Evolutionary conservation across 1,140 invertebrate species (phyloP), one percentile per base, ranked within the genome.

Genomic region (Trichonephila clavata): DNA sequence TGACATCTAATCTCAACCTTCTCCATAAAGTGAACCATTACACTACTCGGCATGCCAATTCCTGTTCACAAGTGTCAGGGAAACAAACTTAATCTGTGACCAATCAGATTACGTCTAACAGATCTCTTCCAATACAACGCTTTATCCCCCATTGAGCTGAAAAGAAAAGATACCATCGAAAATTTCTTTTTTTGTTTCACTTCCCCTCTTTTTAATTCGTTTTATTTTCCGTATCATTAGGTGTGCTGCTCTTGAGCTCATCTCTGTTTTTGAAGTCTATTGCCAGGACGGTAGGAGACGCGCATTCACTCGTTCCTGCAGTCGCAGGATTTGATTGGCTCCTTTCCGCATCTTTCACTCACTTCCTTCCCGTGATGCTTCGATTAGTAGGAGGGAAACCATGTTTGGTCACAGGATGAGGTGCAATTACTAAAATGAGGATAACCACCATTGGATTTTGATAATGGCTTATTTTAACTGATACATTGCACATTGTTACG

Each of bases 11-110:
- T 63, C 61, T 39, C 71, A 32, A 68, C n/a, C 8, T 27, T 24
- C 21, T 68, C 21, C n/a, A 8, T 21, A 68, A 68, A 21, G 65
- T 68, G 65, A 68, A 77, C 71, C 18, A 77, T 77, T 77, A 27
- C 59, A 86, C 27, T 63, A 32, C 18, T 13, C 39, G 39, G 21
- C 27, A 86, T 61, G 87, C 63, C 87, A 89, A 89, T 24, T 90
- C 50, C 71, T 80, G 50, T 90, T 90, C 60, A 43, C 89, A 90
- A 80, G 89, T 80, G 68, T 90, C 89, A 80, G 81, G 59, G 39
- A 81, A 81, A 71, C 71, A 80, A 90, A 90, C 89, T 90, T 90
- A 90, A 90, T 90, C 89, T 90, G 21, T 57, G 20, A 27, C 71
- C 43, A 80, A 90, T 90, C 68, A 90, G 89, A 80, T 81, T 90